These are phyloP conservation scores for Sthenelais limicola DNA, from an alignment of 2,888 invertebrate genomes.

Conservation along the genomic window DNA sequence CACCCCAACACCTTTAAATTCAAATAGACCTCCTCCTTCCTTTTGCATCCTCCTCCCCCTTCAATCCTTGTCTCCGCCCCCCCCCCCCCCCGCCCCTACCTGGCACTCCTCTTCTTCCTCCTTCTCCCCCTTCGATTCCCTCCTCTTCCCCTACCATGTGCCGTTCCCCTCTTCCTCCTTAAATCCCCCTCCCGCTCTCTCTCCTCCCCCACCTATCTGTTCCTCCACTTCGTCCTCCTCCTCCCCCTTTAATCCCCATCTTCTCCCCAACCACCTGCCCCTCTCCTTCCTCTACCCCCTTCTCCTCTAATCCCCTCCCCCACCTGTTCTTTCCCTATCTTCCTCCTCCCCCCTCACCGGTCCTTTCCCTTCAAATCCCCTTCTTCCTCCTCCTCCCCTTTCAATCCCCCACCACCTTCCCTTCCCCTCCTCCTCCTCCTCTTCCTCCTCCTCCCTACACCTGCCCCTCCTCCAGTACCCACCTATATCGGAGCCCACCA, in stretches of 20 bases:
- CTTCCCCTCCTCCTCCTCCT: background rate
- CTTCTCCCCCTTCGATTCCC: background rate
- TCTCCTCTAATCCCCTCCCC: background rate
- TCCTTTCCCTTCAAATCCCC: background rate
- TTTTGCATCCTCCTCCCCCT: background rate
- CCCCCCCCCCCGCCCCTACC: conserved; percentile 5
- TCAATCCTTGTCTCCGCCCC: no score
- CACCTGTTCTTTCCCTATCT: background rate
- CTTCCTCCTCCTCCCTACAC: background rate
- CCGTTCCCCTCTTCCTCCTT: background rate
- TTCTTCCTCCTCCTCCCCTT: background rate
- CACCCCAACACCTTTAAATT: background rate
- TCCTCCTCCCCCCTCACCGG: background rate
- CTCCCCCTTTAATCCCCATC: no score
- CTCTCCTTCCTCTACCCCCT: background rate
- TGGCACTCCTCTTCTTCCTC: background rate
- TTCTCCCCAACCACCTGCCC: no score
- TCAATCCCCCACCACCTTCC: background rate
- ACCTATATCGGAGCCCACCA: no score
- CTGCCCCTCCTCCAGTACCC: background rate
- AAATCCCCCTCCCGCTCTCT: background rate
- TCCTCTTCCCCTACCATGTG: no score
- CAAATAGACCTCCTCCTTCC: background rate
- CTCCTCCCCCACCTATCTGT: no score
- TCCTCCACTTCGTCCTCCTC: background rate